Evolutionary conservation across 2,113 vertebrate genomes (phyloP).

Genomic region (Emydocephalus ijimae): DNA sequence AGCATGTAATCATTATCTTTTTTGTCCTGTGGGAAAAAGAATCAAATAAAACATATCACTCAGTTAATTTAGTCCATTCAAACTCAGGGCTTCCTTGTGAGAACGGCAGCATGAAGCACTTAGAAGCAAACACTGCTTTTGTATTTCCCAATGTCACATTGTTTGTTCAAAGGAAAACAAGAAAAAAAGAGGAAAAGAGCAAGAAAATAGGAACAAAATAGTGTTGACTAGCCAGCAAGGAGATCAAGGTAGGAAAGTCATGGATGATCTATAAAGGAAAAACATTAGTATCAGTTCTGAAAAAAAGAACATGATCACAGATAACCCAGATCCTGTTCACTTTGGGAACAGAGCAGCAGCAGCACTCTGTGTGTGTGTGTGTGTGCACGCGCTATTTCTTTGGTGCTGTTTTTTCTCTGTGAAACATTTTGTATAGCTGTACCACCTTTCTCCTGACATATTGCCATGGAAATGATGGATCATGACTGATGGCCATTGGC

Average conservation of each 20-base stretch:
- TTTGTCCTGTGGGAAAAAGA: neutral
- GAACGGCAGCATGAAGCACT: neutral
- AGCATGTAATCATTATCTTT: slow-evolving; percentile 11
- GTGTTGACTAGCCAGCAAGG: neutral
- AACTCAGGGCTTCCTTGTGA: slow-evolving; percentile 3
- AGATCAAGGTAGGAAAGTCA: neutral
- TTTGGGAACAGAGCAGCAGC: neutral
- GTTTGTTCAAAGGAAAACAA: neutral
- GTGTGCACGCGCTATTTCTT: neutral
- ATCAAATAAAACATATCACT: slow-evolving; percentile 10
- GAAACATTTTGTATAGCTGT: neutral
- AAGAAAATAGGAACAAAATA: neutral
- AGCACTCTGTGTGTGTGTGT: too few relatives aligned
- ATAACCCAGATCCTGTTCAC: neutral
- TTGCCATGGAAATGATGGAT: neutral
- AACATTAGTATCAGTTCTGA: neutral
- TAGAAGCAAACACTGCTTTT: neutral
- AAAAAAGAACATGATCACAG: neutral
- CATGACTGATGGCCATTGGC: neutral
- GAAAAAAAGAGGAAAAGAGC: neutral
- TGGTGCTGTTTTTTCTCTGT: neutral
- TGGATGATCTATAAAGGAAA: neutral
- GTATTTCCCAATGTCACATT: neutral
- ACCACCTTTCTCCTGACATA: neutral
- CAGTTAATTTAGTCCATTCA: slow-evolving; percentile 14